Base-by-base conservation (phyloP, 2,113 vertebrate genomes). In the Collichthys lucidus region DNA sequence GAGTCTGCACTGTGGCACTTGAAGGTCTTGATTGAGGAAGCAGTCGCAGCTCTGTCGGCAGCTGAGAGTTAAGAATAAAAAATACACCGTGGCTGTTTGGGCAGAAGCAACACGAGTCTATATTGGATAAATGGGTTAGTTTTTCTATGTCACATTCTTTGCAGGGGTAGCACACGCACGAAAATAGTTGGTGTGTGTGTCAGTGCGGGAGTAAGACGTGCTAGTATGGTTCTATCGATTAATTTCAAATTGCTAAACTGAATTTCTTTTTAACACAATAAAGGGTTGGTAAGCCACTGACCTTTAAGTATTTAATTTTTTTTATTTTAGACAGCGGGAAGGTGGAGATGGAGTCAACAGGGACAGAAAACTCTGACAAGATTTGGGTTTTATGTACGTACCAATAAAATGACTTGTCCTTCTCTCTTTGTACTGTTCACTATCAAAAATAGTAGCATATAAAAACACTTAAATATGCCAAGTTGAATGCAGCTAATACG, bases 1-100 rank as follows among this genome's bases (percentile, higher is more conserved):
- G 79, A 87, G 90, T 90, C 83, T 88, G 88, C 72, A 52, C 52
- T 46, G 60, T 74, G 70, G 60, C 57, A 74, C 69, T 67, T 40
- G 29, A 56, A 91, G 85, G 77, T 84, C 79, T 85, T 92, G 88
- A 94, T 91, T 93, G 90, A 93, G 90, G 86, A 85, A 90, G 79
- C 71, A 77, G 69, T 86, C 50, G 74, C 77, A 80, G 74, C 82
- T 92, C 79, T 90, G 82, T 88, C 82, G 44, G 77, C 80, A 78
- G 74, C 81, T 79, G 80, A 73, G 89, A 85, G 74, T 79, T 76
- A 76, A 70, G 47, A 85, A 80, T 84, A 82, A 84, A 85, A 88
- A 86, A 85, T 57, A 78, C 70, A 83, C 19, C 56, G 46, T 74
- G 83, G 65, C 47, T 75, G 71, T 86, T 87, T 85, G 79, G 76